phyloP scores from a whole-genome alignment of 1,140 invertebrate species.

The Propsilocerus akamusi region DNA sequence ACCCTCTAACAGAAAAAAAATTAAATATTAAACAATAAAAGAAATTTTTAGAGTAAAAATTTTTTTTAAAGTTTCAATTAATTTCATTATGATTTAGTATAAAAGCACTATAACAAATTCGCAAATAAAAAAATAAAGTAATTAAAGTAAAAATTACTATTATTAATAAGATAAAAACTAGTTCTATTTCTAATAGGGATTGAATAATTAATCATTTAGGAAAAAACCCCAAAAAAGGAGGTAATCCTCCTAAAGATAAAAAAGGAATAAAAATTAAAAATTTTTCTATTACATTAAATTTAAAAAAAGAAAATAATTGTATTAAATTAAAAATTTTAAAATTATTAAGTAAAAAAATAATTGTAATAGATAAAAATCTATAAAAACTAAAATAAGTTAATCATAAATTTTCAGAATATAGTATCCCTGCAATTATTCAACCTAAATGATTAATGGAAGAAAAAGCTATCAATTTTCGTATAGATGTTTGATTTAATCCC shows the following conservation, averaged over 20 bases:
- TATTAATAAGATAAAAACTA: conserved; percentile 20
- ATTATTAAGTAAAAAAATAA: conserved; percentile 24
- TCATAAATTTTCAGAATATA: conserved; percentile 24
- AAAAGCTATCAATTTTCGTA: conserved; percentile 29
- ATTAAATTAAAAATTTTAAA: conserved; percentile 26
- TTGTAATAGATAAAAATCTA: conserved; percentile 20
- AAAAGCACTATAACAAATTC: conserved; percentile 23
- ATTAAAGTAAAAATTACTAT: conserved; percentile 27
- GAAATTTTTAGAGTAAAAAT: conserved; percentile 9
- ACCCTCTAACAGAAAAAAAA: conserved; percentile 18
- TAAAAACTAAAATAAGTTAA: conserved; percentile 25
- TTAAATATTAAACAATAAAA: conserved; percentile 20
- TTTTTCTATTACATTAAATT: too few species aligned
- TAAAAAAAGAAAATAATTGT: conserved; percentile 26
- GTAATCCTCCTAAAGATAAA: conserved; percentile 29
- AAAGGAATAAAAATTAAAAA: too few species aligned
- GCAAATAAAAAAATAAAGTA: conserved; percentile 27
- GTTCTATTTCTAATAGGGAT: conserved; percentile 22
- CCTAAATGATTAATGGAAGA: conserved; percentile 33
- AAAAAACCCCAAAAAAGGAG: conserved; percentile 31
- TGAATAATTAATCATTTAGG: conserved; percentile 31
- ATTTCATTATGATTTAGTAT: conserved; percentile 23
- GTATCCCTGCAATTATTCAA: conserved; percentile 25
- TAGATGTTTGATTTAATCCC: conserved; percentile 27
- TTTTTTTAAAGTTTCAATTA: conserved; percentile 15